Conservation (phyloP, 1,140 invertebrate species). For the Paralvinella palmiformis region DNA sequence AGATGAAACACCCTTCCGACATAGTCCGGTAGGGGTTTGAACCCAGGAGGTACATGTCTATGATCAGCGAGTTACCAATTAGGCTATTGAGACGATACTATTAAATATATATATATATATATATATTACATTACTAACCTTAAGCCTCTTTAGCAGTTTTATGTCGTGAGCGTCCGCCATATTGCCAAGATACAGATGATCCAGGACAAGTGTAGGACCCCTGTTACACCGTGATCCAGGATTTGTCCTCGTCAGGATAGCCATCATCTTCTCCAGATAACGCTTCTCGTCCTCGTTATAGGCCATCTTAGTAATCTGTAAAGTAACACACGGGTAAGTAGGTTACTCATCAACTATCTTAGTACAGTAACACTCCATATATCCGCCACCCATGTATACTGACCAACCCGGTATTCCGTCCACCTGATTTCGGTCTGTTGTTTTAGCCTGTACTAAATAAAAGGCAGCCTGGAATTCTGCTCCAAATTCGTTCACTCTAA, state of each 20-base stretch:
- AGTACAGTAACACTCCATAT: too few relatives aligned
- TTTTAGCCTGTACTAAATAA: too few relatives aligned
- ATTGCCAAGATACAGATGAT: conserved; percentile 18
- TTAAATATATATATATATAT: not conserved
- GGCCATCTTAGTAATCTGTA: not conserved
- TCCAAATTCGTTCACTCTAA: too few relatives aligned
- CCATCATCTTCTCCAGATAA: conserved; percentile 7
- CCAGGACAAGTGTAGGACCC: conserved; percentile 11
- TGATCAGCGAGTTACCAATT: not conserved
- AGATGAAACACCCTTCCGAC: too few relatives aligned
- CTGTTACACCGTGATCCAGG: not conserved
- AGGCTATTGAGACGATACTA: not conserved
- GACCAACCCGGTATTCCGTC: too few relatives aligned
- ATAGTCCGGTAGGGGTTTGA: too few relatives aligned
- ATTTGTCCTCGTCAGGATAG: not conserved
- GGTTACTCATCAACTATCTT: too few relatives aligned
- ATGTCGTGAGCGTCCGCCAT: conserved; percentile 9
- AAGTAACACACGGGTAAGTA: too few relatives aligned
- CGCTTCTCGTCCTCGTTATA: not conserved
- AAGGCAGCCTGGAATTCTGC: too few relatives aligned
- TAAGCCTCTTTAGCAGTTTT: not conserved
- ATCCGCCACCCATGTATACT: too few relatives aligned
- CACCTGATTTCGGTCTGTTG: too few relatives aligned
- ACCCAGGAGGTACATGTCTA: too few relatives aligned
- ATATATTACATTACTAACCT: not conserved